These are phyloP conservation scores for Macroramphosus scolopax DNA, from an alignment of 2,797 vertebrate genomes.

Conservation along the genomic window DNA sequence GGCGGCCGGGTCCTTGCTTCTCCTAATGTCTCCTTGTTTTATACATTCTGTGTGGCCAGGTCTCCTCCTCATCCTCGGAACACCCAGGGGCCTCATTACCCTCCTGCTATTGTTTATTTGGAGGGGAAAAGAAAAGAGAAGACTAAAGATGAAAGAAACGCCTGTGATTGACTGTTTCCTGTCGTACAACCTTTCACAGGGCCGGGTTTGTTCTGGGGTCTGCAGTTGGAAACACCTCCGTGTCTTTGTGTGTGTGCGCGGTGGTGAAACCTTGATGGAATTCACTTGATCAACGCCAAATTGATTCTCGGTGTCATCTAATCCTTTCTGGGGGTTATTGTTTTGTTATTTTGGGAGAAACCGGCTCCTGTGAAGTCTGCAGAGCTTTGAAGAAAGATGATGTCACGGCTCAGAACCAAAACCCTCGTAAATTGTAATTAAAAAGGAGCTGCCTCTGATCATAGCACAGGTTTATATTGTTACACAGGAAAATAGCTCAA, in stretches of 20 bases:
- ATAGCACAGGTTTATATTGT: constrained; percentile 46
- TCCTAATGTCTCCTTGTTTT: constrained; percentile 51
- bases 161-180: constrained; percentile 63
- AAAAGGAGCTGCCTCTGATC: constrained; percentile 54
- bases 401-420: constrained; percentile 53
- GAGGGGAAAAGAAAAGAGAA: constrained; percentile 46
- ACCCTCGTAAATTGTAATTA: constrained; percentile 53
- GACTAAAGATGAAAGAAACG: constrained; percentile 59
- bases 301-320: constrained; percentile 59
- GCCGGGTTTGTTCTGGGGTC: constrained; percentile 41
- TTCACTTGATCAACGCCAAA: constrained; percentile 57
- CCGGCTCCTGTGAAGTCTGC: constrained; percentile 20
- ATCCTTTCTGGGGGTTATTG: constrained; percentile 58
- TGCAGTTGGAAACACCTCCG: constrained; percentile 21
- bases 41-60: constrained; percentile 62
- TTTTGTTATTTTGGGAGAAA: constrained; percentile 55
- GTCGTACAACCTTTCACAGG: constrained; percentile 47
- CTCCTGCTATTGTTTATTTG: constrained; percentile 70
- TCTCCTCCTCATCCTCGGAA: constrained; percentile 65
- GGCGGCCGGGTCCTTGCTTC: constrained; percentile 48
- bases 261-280: constrained; percentile 54
- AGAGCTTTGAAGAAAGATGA: constrained; percentile 53
- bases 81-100: constrained; percentile 72
- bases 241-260: constrained; percentile 8
- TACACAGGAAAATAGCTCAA: constrained; percentile 24